Percentiles rank a stretch among this genome's conserved stretches.
Evolutionary conservation across 2,797 vertebrate genomes (phyloP).

Genomic region (Sparidentex hasta): DNA sequence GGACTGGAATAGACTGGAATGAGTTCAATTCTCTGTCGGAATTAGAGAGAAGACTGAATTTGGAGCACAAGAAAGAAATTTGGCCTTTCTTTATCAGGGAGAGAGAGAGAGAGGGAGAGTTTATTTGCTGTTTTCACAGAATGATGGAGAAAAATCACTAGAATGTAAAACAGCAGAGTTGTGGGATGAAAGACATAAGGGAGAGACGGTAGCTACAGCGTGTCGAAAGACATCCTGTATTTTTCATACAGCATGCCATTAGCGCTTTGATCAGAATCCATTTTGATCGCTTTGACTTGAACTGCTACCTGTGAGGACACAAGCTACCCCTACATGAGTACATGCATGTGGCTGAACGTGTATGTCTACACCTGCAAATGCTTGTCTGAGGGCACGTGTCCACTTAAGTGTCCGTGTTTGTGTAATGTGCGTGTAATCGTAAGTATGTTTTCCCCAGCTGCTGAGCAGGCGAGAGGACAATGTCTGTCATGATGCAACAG

Average conservation of each 20-base stretch:
- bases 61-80: constrained; percentile 44
- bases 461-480: constrained; percentile 61
- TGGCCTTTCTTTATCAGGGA: constrained; percentile 35
- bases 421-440: constrained; percentile 47
- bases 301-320: background rate
- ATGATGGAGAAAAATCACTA: constrained; percentile 27
- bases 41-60: constrained; percentile 58
- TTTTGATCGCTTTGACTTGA: background rate
- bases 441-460: constrained; percentile 55
- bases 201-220: background rate
- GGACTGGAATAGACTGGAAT: constrained; percentile 71
- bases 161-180: background rate
- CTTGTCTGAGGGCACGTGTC: constrained; percentile 29
- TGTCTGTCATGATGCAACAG: constrained; percentile 75
- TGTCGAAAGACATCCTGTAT: background rate
- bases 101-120: constrained; percentile 15
- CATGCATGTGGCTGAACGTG: background rate
- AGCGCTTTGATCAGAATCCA: background rate
- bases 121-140: constrained; percentile 22
- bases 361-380: background rate
- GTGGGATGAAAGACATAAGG: constrained; percentile 2
- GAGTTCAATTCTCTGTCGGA: constrained; percentile 66
- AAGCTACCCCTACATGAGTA: background rate
- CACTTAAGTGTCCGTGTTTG: constrained; percentile 37
- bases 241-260: background rate